Percentiles rank a stretch among this genome's conserved stretches.
These are phyloP conservation scores for Aegotheles bennettii DNA, from an alignment of 2,113 vertebrate genomes.

Conservation along the genomic window DNA sequence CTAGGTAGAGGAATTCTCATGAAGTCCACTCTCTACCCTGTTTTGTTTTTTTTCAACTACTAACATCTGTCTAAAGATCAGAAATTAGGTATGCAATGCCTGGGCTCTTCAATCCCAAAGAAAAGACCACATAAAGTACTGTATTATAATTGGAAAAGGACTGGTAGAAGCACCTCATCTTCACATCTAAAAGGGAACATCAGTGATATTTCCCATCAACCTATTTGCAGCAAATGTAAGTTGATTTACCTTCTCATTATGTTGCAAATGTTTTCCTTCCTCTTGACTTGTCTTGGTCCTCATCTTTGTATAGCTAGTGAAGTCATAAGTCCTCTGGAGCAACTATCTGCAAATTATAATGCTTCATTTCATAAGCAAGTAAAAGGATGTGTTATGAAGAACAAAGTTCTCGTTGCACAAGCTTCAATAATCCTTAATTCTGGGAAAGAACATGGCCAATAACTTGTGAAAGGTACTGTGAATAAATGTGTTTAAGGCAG, in stretches of 20 bases:
- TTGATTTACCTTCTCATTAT: constrained; percentile 65
- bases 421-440: constrained; percentile 61
- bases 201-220: constrained; percentile 44
- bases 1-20: background rate
- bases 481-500: constrained; percentile 39
- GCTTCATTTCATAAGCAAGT: constrained; percentile 54
- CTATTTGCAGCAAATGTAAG: constrained; percentile 47
- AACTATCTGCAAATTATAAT: constrained; percentile 45
- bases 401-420: constrained; percentile 40
- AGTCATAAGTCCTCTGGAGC: constrained; percentile 51
- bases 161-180: background rate
- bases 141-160: background rate
- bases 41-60: background rate
- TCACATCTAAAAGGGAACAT: constrained; percentile 28
- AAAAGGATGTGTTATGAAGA: constrained; percentile 66
- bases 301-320: constrained; percentile 20
- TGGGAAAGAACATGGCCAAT: constrained; percentile 59
- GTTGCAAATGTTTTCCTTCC: constrained; percentile 46
- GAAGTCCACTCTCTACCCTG: background rate
- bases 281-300: constrained; percentile 61
- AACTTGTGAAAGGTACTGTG: constrained; percentile 40
- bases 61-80: background rate
- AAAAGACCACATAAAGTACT: background rate
- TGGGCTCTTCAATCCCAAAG: background rate
- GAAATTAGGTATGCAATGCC: background rate